Evolutionary conservation across 2,797 vertebrate genomes (phyloP).

Genomic region (Amphiprion clarkii): DNA sequence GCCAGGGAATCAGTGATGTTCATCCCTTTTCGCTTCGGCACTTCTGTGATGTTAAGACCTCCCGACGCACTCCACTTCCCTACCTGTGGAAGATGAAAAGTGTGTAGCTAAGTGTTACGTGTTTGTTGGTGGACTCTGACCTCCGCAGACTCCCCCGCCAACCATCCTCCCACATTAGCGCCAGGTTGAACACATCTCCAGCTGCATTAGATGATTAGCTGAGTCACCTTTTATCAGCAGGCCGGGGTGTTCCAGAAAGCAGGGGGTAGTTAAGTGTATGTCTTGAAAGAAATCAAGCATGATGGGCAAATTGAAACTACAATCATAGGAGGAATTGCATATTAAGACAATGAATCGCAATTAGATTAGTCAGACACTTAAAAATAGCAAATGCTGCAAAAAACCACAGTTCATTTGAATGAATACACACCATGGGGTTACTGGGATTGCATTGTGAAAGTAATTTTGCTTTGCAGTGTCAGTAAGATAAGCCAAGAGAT

Average conservation of each 20-base stretch:
- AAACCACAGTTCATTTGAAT: conserved; percentile 48
- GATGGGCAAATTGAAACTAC: conserved; percentile 38
- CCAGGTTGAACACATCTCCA: conserved; percentile 64
- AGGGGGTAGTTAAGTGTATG: conserved; percentile 28
- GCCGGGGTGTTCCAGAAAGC: conserved; percentile 45
- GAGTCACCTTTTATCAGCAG: conserved; percentile 67
- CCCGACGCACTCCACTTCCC: conserved; percentile 95
- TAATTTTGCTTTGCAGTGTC: conserved; percentile 57
- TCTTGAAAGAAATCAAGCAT: conserved; percentile 44
- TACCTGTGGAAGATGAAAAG: conserved; percentile 86
- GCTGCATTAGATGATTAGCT: conserved; percentile 81
- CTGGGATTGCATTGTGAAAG: conserved; percentile 40
- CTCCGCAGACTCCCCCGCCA: conserved; percentile 51
- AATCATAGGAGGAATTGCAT: background rate
- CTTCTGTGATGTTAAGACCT: conserved; percentile 97
- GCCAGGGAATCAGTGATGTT: conserved; percentile 98
- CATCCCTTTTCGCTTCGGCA: conserved; percentile 92
- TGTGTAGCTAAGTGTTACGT: conserved; percentile 61
- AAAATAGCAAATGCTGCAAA: conserved; percentile 20
- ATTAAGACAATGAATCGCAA: background rate
- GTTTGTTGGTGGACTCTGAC: conserved; percentile 63
- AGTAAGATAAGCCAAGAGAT: conserved; percentile 69
- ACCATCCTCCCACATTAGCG: conserved; percentile 69
- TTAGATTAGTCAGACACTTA: background rate
- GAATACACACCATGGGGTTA: conserved; percentile 31